Evolutionary conservation across 2,113 vertebrate species (phyloP).

Genomic region (Bothrops jararaca): DNA sequence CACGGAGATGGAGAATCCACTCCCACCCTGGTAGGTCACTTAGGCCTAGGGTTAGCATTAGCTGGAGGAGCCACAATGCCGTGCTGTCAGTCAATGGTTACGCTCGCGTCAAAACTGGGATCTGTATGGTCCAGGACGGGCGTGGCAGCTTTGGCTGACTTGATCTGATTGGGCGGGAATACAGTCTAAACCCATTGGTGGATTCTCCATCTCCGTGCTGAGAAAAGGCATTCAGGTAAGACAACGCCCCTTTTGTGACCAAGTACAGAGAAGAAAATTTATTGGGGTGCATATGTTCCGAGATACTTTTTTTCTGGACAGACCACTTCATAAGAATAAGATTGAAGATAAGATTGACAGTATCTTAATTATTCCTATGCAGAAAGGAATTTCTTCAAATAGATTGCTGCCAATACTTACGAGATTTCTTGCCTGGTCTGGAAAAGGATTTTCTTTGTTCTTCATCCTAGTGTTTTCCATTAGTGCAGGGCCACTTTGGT

Average conservation of each 20-base stretch:
- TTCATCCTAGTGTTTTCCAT: neutral
- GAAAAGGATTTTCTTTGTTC: neutral
- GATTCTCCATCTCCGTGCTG: too few relatives aligned
- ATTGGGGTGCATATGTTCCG: neutral
- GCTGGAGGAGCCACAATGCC: too few relatives aligned
- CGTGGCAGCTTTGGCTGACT: too few relatives aligned
- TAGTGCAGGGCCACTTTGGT: neutral
- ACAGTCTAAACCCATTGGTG: too few relatives aligned
- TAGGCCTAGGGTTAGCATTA: too few relatives aligned
- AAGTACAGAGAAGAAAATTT: neutral
- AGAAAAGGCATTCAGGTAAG: too few relatives aligned
- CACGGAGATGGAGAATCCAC: too few relatives aligned
- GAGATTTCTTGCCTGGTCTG: neutral
- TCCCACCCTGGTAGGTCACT: too few relatives aligned
- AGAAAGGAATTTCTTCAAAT: neutral
- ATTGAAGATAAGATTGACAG: neutral
- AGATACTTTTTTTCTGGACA: neutral
- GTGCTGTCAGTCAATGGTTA: too few relatives aligned
- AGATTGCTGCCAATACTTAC: neutral
- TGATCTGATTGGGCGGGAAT: too few relatives aligned
- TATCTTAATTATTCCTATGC: neutral
- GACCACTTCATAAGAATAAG: neutral
- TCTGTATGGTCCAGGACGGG: too few relatives aligned
- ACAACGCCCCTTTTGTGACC: neutral
- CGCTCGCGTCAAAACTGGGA: too few relatives aligned